These are phyloP conservation scores for Mimumesa dahlbomi DNA, from an alignment of 2,888 invertebrate genomes.

Conservation along the genomic window DNA sequence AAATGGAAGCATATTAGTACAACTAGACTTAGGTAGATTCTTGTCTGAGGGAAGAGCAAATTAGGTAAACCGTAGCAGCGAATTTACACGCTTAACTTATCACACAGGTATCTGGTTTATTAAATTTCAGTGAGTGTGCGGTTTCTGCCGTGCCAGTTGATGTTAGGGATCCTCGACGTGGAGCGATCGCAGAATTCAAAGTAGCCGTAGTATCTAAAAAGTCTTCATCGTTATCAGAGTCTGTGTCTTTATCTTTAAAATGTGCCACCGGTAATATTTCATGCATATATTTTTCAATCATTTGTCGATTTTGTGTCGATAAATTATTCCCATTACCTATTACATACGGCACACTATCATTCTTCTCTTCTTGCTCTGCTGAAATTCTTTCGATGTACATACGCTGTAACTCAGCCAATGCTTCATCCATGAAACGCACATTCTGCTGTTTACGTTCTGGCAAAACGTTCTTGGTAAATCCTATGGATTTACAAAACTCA, in stretches of 20 bases:
- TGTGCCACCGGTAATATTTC: slow-evolving; percentile 54
- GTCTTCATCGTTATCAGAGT: slow-evolving; percentile 77
- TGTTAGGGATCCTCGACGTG: slow-evolving; percentile 70
- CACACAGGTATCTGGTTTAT: slow-evolving; percentile 46
- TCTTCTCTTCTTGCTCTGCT: slow-evolving; percentile 28
- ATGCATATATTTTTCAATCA: slow-evolving; percentile 72
- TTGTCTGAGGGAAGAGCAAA: no score
- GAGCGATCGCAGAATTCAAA: slow-evolving; percentile 61
- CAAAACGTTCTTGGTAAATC: slow-evolving; percentile 20
- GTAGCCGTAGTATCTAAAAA: slow-evolving; percentile 76
- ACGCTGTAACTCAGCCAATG: slow-evolving; percentile 52
- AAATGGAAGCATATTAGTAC: background rate
- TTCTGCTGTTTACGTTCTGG: slow-evolving; percentile 47
- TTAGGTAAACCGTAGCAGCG: no score
- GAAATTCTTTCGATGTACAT: slow-evolving; percentile 50
- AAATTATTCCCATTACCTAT: slow-evolving; percentile 61
- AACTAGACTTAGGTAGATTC: no score
- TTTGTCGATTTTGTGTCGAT: slow-evolving; percentile 64
- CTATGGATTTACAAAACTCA: slow-evolving; percentile 24
- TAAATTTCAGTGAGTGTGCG: slow-evolving; percentile 37
- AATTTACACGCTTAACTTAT: slow-evolving; percentile 46
- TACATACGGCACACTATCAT: slow-evolving; percentile 58
- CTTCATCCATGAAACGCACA: slow-evolving; percentile 62
- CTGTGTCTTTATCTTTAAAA: slow-evolving; percentile 65
- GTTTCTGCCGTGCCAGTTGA: slow-evolving; percentile 65